phyloP scores from a whole-genome alignment of 2,113 vertebrate genomes.

The Willisornis vidua region DNA sequence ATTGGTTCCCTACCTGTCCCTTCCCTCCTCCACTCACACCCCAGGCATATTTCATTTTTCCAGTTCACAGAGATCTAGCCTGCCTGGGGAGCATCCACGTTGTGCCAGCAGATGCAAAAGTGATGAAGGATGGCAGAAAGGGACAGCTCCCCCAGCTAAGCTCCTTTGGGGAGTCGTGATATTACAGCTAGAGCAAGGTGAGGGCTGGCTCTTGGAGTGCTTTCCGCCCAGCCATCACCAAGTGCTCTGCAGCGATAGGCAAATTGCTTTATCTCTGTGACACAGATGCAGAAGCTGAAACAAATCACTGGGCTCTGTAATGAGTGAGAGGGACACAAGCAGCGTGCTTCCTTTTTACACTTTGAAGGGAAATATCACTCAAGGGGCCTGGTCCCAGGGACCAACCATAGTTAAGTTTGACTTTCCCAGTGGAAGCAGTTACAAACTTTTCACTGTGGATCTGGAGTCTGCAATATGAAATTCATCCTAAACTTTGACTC shows the following conservation, averaged over 20 bases:
- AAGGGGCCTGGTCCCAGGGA: not conserved
- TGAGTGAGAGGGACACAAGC: not conserved
- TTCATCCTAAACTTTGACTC: not conserved
- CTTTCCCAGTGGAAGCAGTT: not conserved
- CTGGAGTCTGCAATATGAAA: not conserved
- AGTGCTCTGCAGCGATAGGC: slow-evolving; percentile 28
- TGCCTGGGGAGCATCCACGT: not conserved
- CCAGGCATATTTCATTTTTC: slow-evolving; percentile 2
- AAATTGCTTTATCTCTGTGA: slow-evolving; percentile 53
- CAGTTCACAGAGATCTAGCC: not conserved
- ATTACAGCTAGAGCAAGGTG: not conserved
- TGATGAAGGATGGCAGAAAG: not conserved
- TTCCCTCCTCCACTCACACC: not conserved
- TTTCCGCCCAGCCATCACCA: not conserved
- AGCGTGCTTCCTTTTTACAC: not conserved
- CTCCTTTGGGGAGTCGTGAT: not conserved
- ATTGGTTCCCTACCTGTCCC: not conserved
- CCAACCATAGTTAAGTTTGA: not conserved
- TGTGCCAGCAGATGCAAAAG: not conserved
- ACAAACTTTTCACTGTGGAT: not conserved
- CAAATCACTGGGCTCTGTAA: slow-evolving; percentile 5
- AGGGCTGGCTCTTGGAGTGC: not conserved
- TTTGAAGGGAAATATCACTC: not conserved
- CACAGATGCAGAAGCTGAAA: slow-evolving; percentile 50
- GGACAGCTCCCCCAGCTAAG: not conserved